phyloP scores from a whole-genome alignment of 1,140 invertebrate genomes.

The Drosophila virilis region DNA sequence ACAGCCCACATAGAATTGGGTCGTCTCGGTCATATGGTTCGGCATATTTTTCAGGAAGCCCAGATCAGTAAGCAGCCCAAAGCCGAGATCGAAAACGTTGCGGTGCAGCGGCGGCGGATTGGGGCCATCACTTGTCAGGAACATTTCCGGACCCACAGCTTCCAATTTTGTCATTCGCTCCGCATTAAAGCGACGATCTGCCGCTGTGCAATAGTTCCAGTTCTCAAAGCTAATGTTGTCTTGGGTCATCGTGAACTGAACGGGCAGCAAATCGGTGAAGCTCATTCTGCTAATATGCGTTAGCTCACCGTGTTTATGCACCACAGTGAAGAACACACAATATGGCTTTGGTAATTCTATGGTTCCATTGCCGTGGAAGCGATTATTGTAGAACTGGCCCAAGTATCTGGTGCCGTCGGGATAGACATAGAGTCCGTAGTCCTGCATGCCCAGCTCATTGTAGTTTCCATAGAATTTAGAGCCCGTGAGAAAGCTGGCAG shows the following conservation, averaged over 20 bases:
- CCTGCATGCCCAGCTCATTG: constrained; percentile 59
- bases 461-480: constrained; percentile 27
- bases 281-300: constrained; percentile 42
- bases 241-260: constrained; percentile 30
- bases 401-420: constrained; percentile 60
- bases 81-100: constrained; percentile 63
- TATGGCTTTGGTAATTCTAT: constrained; percentile 27
- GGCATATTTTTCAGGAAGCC: constrained; percentile 31
- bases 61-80: constrained; percentile 25
- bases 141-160: constrained; percentile 37
- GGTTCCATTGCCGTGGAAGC: constrained; percentile 61
- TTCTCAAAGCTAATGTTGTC: constrained; percentile 15
- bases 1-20: constrained; percentile 42
- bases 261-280: constrained; percentile 49
- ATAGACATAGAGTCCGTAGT: constrained; percentile 50
- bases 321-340: constrained; percentile 45
- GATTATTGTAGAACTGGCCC: constrained; percentile 50
- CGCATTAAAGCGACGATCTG: constrained; percentile 52
- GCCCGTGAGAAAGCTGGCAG: constrained; percentile 32
- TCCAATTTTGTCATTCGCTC: constrained; percentile 14
- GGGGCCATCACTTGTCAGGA: constrained; percentile 17
- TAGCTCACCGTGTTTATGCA: constrained; percentile 47
- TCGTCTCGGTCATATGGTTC: neutral
- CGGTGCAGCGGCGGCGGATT: neutral
- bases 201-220: constrained; percentile 51